These are phyloP conservation scores for Aspidiotus rigidus DNA, from an alignment of 2,888 invertebrate genomes.

Conservation along the genomic window DNA sequence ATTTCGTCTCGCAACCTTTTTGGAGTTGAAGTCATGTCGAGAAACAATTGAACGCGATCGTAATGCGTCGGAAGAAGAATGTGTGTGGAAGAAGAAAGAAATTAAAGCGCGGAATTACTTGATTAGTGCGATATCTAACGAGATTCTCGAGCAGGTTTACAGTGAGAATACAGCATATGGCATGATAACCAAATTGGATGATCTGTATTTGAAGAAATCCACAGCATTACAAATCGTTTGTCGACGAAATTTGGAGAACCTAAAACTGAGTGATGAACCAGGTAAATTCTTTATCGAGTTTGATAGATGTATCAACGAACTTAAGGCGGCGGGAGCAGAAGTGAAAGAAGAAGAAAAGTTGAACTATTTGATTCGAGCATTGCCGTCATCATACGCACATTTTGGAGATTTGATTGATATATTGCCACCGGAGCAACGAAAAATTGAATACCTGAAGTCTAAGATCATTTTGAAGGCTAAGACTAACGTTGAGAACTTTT, in stretches of 20 bases:
- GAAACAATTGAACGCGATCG: not conserved
- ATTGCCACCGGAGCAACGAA: not conserved
- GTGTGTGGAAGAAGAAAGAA: not conserved
- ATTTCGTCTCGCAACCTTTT: no score
- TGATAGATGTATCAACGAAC: no score
- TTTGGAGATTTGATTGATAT: not conserved
- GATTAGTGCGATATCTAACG: not conserved
- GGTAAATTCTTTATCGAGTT: not conserved
- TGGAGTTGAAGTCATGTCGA: not conserved
- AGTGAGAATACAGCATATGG: not conserved
- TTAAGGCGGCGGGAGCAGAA: not conserved
- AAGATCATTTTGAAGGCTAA: not conserved
- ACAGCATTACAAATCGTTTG: not conserved
- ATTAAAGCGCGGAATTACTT: not conserved
- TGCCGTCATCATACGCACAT: not conserved
- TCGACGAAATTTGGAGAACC: not conserved
- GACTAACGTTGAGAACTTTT: not conserved
- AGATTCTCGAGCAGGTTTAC: not conserved
- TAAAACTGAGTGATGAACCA: not conserved
- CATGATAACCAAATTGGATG: conserved; percentile 1
- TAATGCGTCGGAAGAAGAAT: not conserved
- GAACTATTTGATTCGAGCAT: not conserved
- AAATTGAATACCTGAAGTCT: not conserved
- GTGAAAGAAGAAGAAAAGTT: not conserved
- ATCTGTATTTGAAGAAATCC: not conserved